phyloP scores from a whole-genome alignment of 1,140 invertebrate species.

The Triops cancriformis region DNA sequence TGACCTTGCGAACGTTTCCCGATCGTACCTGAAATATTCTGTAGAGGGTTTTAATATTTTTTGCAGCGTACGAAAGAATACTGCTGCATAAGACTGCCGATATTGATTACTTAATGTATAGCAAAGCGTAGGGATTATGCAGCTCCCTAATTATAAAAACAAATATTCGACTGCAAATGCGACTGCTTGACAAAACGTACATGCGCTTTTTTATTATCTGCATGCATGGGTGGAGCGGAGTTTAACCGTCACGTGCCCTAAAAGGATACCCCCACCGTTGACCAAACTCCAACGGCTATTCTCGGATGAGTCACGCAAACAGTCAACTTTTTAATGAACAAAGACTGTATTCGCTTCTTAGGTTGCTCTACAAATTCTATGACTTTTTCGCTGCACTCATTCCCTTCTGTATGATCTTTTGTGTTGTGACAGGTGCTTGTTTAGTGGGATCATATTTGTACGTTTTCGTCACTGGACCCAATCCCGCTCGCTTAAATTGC shows the following conservation, averaged over 20 bases:
- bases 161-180: no score
- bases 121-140: no score
- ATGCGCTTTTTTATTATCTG: not conserved
- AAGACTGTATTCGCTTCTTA: not conserved
- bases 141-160: no score
- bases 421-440: constrained; percentile 26
- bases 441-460: constrained; percentile 75
- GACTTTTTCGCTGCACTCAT: constrained; percentile 22
- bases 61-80: no score
- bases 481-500: constrained; percentile 70
- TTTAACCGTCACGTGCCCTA: constrained; percentile 1
- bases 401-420: constrained; percentile 22
- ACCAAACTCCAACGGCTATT: not conserved
- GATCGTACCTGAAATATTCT: no score
- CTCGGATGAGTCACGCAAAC: not conserved
- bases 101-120: no score
- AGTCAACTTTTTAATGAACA: not conserved
- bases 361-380: constrained; percentile 14
- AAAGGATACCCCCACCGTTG: not conserved
- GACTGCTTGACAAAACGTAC: not conserved
- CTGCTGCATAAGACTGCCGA: no score
- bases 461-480: constrained; percentile 74
- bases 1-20: no score
- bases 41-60: no score
- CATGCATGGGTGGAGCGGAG: not conserved